Conservation (phyloP, 2,113 vertebrate genomes). For the Tragelaphus scriptus region DNA sequence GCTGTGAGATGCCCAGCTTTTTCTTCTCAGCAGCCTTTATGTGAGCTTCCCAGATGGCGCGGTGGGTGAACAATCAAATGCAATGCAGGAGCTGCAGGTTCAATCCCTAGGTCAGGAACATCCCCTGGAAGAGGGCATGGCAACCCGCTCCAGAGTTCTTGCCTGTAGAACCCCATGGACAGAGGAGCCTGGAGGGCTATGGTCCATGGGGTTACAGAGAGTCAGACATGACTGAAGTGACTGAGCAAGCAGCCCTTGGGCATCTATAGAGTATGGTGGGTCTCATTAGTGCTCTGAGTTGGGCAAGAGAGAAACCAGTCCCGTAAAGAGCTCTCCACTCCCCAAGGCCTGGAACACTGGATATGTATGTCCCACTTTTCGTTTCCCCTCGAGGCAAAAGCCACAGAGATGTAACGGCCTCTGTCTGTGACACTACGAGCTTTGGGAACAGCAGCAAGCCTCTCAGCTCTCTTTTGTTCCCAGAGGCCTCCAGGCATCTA, state of each 20-base stretch:
- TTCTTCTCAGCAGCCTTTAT: background rate
- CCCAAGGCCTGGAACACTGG: background rate
- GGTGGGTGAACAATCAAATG: background rate
- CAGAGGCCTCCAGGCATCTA: background rate
- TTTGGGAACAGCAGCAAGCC: background rate
- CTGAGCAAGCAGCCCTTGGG: background rate
- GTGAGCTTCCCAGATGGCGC: background rate
- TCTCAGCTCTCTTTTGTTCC: background rate
- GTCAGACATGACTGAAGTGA: background rate
- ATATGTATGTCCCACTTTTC: background rate
- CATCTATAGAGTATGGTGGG: background rate
- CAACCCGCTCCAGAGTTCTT: background rate
- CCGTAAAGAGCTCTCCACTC: background rate
- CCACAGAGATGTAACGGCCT: background rate
- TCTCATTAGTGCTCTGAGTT: background rate
- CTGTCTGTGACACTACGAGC: background rate
- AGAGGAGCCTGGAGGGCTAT: background rate
- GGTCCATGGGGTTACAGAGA: background rate
- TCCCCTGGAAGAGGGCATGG: background rate
- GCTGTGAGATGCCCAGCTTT: background rate
- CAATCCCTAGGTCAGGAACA: background rate
- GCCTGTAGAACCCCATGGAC: background rate
- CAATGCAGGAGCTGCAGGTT: background rate
- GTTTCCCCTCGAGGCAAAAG: background rate
- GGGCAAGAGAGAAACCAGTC: background rate